Conservation (phyloP, 1,140 invertebrate species). For the Thereuonema tuberculata region DNA sequence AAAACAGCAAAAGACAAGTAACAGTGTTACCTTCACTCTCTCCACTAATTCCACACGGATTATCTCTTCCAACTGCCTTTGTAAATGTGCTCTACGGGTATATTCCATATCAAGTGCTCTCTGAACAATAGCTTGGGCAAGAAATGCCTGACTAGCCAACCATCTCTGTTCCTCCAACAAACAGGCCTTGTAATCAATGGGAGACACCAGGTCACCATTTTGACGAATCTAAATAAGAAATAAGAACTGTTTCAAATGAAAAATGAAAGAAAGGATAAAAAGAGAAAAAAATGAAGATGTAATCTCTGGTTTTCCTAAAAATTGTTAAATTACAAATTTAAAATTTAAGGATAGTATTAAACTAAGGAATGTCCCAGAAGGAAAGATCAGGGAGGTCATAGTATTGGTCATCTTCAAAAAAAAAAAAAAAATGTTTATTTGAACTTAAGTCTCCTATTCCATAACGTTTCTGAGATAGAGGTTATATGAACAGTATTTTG, state of each 20-base stretch:
- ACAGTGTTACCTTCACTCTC: slow-evolving; percentile 2
- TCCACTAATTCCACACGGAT: slow-evolving; percentile 3
- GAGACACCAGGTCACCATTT: slow-evolving; percentile 2
- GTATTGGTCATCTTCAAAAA: too few species aligned
- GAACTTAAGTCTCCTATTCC: too few species aligned
- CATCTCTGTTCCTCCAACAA: slow-evolving; percentile 2
- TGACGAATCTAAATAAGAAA: not conserved
- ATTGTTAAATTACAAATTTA: not conserved
- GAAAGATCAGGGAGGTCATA: too few species aligned
- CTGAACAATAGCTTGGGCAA: slow-evolving; percentile 4
- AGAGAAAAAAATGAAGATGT: too few species aligned
- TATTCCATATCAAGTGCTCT: slow-evolving; percentile 3
- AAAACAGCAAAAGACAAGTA: too few species aligned
- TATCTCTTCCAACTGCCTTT: not conserved
- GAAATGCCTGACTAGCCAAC: slow-evolving; percentile 5
- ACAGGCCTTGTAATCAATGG: not conserved
- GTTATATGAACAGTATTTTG: too few species aligned
- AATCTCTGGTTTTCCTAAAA: not conserved
- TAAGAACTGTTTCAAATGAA: too few species aligned
- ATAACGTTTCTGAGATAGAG: too few species aligned
- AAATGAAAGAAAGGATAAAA: too few species aligned
- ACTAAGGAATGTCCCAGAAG: too few species aligned
- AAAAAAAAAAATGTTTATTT: too few species aligned
- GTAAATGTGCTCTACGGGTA: not conserved
- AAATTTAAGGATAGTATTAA: too few species aligned